Evolutionary conservation across 2,888 invertebrate genomes (phyloP).

Genomic region (Microctonus hyperodae): DNA sequence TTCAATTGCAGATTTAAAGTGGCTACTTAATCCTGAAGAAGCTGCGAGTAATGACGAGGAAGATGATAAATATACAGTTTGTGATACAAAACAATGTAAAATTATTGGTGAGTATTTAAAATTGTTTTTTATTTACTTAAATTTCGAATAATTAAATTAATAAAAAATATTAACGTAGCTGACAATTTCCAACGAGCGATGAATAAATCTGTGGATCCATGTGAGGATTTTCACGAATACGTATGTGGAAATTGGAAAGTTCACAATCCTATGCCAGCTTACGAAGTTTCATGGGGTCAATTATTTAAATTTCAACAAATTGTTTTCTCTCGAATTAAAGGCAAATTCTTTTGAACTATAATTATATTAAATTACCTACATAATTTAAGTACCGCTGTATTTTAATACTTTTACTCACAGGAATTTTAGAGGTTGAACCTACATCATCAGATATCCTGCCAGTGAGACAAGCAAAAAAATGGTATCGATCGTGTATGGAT

Average conservation of each 20-base stretch:
- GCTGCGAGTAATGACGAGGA: neutral
- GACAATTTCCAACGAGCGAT: slow-evolving; percentile 37
- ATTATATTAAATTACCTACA: neutral
- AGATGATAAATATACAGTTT: slow-evolving; percentile 23
- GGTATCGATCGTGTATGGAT: slow-evolving; percentile 45
- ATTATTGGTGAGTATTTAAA: slow-evolving; percentile 30
- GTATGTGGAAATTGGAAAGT: slow-evolving; percentile 43
- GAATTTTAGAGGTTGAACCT: slow-evolving; percentile 30
- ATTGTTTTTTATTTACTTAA: neutral
- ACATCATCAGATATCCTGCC: slow-evolving; percentile 41
- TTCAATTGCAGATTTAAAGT: neutral
- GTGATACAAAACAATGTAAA: slow-evolving; percentile 35
- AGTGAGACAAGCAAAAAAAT: slow-evolving; percentile 42
- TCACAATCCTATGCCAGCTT: slow-evolving; percentile 40
- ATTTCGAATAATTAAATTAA: neutral
- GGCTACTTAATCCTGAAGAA: slow-evolving; percentile 19
- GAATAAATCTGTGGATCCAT: slow-evolving; percentile 44
- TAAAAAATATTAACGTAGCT: slow-evolving; percentile 26
- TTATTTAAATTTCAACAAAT: slow-evolving; percentile 10
- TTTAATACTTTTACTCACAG: slow-evolving; percentile 29
- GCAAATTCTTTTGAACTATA: neutral
- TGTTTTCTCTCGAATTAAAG: neutral
- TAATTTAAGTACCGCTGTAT: neutral
- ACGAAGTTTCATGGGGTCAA: slow-evolving; percentile 38
- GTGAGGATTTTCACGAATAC: slow-evolving; percentile 47